Conservation (phyloP, 2,797 vertebrate genomes). For the Hapalemur alaotrensis region DNA sequence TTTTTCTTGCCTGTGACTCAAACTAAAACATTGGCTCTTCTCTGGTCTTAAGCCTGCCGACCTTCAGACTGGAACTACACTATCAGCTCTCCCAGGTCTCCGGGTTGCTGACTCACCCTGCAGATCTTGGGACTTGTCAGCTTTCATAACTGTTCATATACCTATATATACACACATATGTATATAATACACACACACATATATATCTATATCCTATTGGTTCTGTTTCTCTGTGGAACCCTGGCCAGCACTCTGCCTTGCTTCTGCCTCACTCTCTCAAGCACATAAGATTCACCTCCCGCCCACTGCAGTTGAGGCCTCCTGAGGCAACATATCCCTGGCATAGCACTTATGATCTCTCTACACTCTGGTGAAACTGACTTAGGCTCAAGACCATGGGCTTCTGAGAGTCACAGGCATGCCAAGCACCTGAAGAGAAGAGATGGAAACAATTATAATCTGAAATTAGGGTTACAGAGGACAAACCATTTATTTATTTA, state of each 20-base stretch:
- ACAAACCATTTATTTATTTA: not conserved
- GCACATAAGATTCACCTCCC: not conserved
- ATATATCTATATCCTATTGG: not conserved
- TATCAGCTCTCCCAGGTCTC: not conserved
- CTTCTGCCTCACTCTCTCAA: not conserved
- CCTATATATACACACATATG: not conserved
- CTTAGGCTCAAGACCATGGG: not conserved
- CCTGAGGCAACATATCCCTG: not conserved
- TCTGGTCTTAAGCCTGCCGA: not conserved
- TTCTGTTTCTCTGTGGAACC: not conserved
- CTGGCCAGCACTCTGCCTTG: not conserved
- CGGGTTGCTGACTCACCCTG: not conserved
- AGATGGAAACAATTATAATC: not conserved
- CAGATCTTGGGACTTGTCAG: not conserved
- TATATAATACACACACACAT: not conserved
- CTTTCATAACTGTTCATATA: not conserved
- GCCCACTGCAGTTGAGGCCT: fast-evolving
- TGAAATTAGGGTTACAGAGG: not conserved
- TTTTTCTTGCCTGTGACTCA: not conserved
- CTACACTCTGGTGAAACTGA: not conserved
- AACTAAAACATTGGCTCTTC: not conserved
- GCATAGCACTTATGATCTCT: not conserved
- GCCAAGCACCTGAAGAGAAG: not conserved
- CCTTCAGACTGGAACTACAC: not conserved
- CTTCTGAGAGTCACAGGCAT: not conserved